Evolutionary conservation across 2,888 invertebrate genomes (phyloP), one percentile per base, ranked within the genome.

Genomic region (Ennomos erosarius): DNA sequence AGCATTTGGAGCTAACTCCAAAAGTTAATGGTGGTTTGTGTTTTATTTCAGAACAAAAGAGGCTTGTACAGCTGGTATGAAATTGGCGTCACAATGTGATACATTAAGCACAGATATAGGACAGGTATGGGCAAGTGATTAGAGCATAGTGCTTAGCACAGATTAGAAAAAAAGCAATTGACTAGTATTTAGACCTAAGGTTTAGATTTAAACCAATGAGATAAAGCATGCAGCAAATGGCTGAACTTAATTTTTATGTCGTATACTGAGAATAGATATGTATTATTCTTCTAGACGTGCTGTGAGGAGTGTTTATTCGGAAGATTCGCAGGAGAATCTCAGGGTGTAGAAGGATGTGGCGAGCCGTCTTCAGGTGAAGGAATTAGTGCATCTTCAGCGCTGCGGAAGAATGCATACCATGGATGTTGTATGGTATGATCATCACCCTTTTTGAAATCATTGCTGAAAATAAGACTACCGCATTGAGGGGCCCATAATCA

Each of bases 301-400:
- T 92, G 91, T 61, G 85, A 89, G 5, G 91, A 91, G 59, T 92
- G 91, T 62, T 74, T 80, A 0, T 71, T 90, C 12, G 91, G 90
- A 0, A 71, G 63, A 8, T 69, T 68, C 64, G 74, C 84, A 0
- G 91, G 89, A 0, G 81, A 81, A 49, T 74, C 79, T 0, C 79
- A 79, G 52, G 88, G 87, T 0, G 73, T 66, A 42, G 68, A 52
- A 0, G 81, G 64, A 0, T 92, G 91, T 55, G 85, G 83, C 0
- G 57, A 65, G 0, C 72, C 68, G 0, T 73, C 75, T 1, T 70
- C 76, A 1, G 70, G 62, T 0, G 78, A 77, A 1, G 82, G 71
- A 16, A 63, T 72, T 47, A 75, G 76, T 8, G 76, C 84, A 0
- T 53, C 63, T 0, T 68, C 74, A 1, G 75, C 73, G 1, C 68